Evolutionary conservation across 2,113 vertebrate genomes (phyloP).

Genomic region (Eulemur macaco): DNA sequence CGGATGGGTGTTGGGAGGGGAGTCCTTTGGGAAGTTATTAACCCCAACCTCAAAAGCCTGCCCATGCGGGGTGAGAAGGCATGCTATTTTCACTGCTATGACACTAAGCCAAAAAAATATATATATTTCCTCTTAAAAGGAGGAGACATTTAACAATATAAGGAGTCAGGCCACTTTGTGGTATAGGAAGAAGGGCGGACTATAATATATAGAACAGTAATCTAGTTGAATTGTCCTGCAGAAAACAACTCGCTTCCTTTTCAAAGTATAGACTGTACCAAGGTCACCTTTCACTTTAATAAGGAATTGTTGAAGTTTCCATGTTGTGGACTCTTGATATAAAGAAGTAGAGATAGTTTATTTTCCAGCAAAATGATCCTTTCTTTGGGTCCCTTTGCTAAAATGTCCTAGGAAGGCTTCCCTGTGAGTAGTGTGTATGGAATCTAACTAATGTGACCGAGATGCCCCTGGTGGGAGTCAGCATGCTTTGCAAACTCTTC

Average conservation of each 20-base stretch:
- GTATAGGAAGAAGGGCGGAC: neutral
- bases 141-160: neutral
- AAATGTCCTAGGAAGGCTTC: neutral
- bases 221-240: neutral
- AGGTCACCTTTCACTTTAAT: neutral
- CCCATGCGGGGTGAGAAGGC: constrained; percentile 7
- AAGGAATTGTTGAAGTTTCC: neutral
- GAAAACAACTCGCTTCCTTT: neutral
- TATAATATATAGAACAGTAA: neutral
- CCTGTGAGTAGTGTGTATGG: neutral
- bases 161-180: neutral
- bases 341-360: neutral
- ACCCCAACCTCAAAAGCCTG: constrained; percentile 52
- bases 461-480: neutral
- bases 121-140: neutral
- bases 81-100: constrained; percentile 2
- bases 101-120: neutral
- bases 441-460: constrained; percentile 37
- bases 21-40: neutral
- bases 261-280: neutral
- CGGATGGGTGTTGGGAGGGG: neutral
- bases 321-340: neutral
- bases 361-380: neutral
- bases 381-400: neutral
- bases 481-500: neutral